A percentile compares a stretch with the other conserved stretches of the same genome.
phyloP scores from a whole-genome alignment of 2,888 invertebrate species.

The Cheilosia scutellata region DNA sequence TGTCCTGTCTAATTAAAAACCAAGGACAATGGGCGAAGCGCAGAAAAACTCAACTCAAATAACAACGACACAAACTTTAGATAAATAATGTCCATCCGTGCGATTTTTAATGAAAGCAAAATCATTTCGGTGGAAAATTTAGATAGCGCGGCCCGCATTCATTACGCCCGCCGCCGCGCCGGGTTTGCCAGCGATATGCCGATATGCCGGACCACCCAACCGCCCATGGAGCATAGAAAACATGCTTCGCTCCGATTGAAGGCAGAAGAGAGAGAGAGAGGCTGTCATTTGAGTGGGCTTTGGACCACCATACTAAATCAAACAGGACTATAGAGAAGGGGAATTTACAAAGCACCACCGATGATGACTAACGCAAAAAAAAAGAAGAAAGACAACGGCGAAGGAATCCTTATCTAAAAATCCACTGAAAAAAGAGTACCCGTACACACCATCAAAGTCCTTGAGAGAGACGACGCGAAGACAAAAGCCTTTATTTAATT shows the following conservation, averaged over 20 bases:
- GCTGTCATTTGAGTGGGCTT: slow-evolving; percentile 59
- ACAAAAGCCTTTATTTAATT: slow-evolving; percentile 81
- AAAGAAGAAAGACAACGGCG: slow-evolving; percentile 50
- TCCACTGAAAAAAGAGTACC: slow-evolving; percentile 59
- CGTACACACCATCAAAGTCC: slow-evolving; percentile 48
- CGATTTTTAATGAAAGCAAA: slow-evolving; percentile 76
- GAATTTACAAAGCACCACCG: slow-evolving; percentile 32
- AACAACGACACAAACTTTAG: slow-evolving; percentile 68
- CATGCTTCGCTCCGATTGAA: too few species aligned
- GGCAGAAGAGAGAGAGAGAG: too few species aligned
- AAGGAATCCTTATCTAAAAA: slow-evolving; percentile 65
- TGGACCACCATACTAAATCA: slow-evolving; percentile 50
- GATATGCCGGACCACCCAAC: neutral
- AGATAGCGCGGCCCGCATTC: slow-evolving; percentile 68
- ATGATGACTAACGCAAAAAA: slow-evolving; percentile 44
- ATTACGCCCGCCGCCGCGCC: slow-evolving; percentile 30
- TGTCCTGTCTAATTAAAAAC: slow-evolving; percentile 81
- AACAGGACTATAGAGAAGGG: slow-evolving; percentile 25
- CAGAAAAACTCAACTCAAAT: slow-evolving; percentile 71
- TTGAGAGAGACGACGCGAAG: slow-evolving; percentile 69
- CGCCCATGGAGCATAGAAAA: neutral
- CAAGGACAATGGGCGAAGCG: slow-evolving; percentile 29
- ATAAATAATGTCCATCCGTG: slow-evolving; percentile 73
- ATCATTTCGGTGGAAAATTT: slow-evolving; percentile 76
- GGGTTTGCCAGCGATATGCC: slow-evolving; percentile 29